Base-by-base conservation (phyloP, 2,888 invertebrate species). In the Lypha dubia region DNA sequence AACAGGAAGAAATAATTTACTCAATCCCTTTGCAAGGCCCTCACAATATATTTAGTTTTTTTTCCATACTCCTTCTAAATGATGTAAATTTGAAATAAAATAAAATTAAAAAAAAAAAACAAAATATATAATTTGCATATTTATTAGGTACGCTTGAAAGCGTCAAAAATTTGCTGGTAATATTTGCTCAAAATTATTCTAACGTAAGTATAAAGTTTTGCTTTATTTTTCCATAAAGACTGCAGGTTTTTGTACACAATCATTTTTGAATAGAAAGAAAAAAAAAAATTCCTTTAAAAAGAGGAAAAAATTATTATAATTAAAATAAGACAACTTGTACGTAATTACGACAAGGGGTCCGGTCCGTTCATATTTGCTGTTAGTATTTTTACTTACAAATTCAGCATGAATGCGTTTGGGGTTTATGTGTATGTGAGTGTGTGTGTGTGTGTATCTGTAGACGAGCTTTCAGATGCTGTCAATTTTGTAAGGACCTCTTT, bases 311-410 rank as follows among this genome's bases (percentile, higher is more conserved):
- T 81, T 81, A 81, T 81, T 81, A 88, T 88, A 87, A 89, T 89
- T 87, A 90, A 88, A 88, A 89, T 88, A 90, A 90, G 90, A 90
- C 89, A 89, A 87, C 86, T 87, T 56, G 86, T 84, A 87, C 87
- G 88, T 90, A 89, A 90, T 90, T 90, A 90, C 83, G 85, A 65
- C 68, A 70, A 70, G 75, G 75, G 75, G 70, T 76, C 63, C n/a
- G n/a, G n/a, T n/a, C n/a, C n/a, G n/a, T n/a, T n/a, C 35, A 46
- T 65, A 51, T 71, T 56, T 65, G 44, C 28, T 68, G 24, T 56
- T 49, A 28, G 41, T n/a, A n/a, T n/a, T n/a, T n/a, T n/a, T 60
- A 35, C n/a, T 20, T 58, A n/a, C 1, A 74, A 44, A n/a, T 51
- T 41, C 20, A 35, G 60, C 32, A 11, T 20, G 46, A 4, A 2